Base-by-base conservation (phyloP, 2,888 invertebrate species). In the Nephrotoma flavescens region DNA sequence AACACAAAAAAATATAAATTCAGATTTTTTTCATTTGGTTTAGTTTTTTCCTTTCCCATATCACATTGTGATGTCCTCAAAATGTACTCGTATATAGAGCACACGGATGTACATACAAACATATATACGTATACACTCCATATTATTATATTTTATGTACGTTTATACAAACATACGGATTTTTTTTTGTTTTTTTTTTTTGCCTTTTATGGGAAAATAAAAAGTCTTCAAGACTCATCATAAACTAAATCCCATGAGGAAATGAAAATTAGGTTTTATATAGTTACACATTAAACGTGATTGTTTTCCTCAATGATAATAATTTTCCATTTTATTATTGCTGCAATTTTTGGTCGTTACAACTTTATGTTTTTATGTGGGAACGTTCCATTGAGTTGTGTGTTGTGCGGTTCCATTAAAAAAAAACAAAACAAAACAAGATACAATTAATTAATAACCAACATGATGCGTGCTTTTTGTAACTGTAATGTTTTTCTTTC, bases 271-370 rank as follows among this genome's bases (percentile, higher is more conserved):
- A 88, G 87, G 88, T 88, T 88, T 88, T 87, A 88, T 88, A 87
- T 87, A 87, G 88, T 88, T 88, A 88, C 88, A 88, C 88, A 88
- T 88, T 88, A 88, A 87, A 88, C 88, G 88, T 88, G 88, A 88
- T 88, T 88, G 88, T 87, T 88, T 88, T 88, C 71, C 71, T 31
- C 71, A 71, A 71, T 71, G 71, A 71, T 71, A 84, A 87, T 86
- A 88, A 88, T 86, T 87, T 86, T 41, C 45, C 86, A 86, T 42
- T 57, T 19, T 31, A 71, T 71, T 71, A 31, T 71, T 71, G 71
- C 31, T 71, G 31, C 71, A 71, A 31, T 31, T 31, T 15, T 15
- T 57, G 71, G 71, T 71, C 31, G 71, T 31, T 31, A 31, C 4
- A 15, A 15, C 52, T 15, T 57, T 57, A 15, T 6, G 9, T 15